Conservation (phyloP, 2,797 vertebrate species). For the Syngnathus acus region DNA sequence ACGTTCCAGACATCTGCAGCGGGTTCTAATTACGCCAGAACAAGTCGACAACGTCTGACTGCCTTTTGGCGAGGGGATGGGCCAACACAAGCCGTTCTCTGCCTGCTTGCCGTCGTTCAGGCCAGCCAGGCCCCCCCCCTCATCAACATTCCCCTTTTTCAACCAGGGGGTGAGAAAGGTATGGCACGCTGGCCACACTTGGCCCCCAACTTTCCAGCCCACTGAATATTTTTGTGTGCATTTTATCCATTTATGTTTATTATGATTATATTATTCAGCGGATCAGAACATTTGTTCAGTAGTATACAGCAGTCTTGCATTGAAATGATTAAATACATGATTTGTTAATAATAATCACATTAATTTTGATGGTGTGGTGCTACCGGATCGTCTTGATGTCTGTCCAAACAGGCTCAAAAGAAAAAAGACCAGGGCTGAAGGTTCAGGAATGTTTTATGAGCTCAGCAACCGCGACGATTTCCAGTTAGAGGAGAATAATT, state of each 20-base stretch:
- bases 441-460: conserved; percentile 38
- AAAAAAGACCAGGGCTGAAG: conserved; percentile 41
- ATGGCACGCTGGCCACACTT: not conserved
- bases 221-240: not conserved
- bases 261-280: not conserved
- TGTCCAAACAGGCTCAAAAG: conserved; percentile 21
- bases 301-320: not conserved
- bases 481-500: conserved; percentile 33
- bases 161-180: not conserved
- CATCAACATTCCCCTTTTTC: not conserved
- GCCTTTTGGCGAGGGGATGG: conserved; percentile 41
- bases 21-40: conserved; percentile 71
- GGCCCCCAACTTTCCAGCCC: not conserved
- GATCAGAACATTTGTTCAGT: not conserved
- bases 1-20: conserved; percentile 66
- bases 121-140: conserved; percentile 18
- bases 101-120: conserved; percentile 32
- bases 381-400: conserved; percentile 53
- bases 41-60: conserved; percentile 55
- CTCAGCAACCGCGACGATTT: conserved; percentile 31
- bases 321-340: not conserved
- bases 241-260: no score
- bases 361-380: conserved; percentile 53
- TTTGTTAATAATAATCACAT: not conserved
- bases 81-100: conserved; percentile 53